These are phyloP conservation scores for Brachypodius melanocephalos DNA, from an alignment of 2,113 vertebrate genomes.

Conservation along the genomic window DNA sequence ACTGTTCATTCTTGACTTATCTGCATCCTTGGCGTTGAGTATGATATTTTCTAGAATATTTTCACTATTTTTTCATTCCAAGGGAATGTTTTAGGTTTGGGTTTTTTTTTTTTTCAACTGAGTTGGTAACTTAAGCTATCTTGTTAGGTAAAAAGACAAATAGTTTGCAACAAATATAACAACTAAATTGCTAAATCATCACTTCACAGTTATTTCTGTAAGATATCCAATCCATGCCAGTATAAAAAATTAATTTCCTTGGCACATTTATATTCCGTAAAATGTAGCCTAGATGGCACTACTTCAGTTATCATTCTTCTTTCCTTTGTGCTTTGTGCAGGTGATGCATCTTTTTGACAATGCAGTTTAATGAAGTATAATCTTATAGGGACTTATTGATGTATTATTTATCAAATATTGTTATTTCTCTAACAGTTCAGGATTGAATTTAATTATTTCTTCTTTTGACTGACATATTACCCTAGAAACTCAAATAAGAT, in stretches of 20 bases:
- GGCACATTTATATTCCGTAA: background rate
- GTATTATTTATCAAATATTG: background rate
- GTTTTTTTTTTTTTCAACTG: background rate
- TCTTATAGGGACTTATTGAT: background rate
- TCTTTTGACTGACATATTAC: background rate
- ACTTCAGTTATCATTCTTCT: background rate
- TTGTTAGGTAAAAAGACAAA: background rate
- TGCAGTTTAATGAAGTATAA: background rate
- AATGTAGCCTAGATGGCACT: background rate
- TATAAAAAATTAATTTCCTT: background rate
- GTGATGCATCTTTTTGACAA: background rate
- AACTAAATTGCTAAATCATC: background rate
- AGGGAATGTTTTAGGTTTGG: background rate
- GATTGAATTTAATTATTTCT: background rate
- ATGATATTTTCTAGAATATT: background rate
- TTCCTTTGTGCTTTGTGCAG: background rate
- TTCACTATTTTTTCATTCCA: background rate
- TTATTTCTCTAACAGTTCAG: background rate
- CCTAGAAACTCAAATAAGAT: background rate
- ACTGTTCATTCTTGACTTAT: background rate
- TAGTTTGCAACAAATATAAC: background rate
- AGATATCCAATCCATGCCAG: background rate
- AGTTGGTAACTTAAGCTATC: background rate
- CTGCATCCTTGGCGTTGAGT: rapidly evolving
- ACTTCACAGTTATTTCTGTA: background rate